phyloP scores from a whole-genome alignment of 2,113 vertebrate genomes.

The Paratilapia polleni region DNA sequence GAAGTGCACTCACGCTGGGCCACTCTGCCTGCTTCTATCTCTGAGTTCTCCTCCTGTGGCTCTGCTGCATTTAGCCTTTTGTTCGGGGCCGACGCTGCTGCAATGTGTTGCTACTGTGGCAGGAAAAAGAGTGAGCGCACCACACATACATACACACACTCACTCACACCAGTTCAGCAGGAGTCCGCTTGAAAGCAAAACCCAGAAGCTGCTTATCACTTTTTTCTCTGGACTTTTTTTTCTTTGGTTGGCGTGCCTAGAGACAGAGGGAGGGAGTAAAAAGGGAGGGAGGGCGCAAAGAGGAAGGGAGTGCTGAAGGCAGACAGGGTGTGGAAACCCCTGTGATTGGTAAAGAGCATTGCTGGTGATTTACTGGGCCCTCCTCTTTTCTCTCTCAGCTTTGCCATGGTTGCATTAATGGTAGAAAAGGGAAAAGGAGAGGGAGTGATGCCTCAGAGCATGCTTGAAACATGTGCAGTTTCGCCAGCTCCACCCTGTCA shows the following conservation, averaged over 20 bases:
- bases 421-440: slow-evolving; percentile 43
- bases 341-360: slow-evolving; percentile 73
- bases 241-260: slow-evolving; percentile 57
- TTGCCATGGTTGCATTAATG: slow-evolving; percentile 33
- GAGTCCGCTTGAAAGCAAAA: slow-evolving; percentile 80
- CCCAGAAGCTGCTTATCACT: slow-evolving; percentile 83
- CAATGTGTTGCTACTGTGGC: slow-evolving; percentile 66
- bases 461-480: slow-evolving; percentile 71
- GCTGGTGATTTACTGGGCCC: slow-evolving; percentile 47
- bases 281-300: slow-evolving; percentile 4
- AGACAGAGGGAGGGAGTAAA: slow-evolving; percentile 61
- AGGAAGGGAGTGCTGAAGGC: slow-evolving; percentile 25
- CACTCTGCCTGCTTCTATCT: slow-evolving; percentile 55
- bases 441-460: slow-evolving; percentile 48
- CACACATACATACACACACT: slow-evolving; percentile 32
- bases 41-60: slow-evolving; percentile 65
- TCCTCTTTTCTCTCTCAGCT: slow-evolving; percentile 55
- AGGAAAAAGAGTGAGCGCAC: slow-evolving; percentile 57
- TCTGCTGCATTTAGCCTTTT: slow-evolving; percentile 68
- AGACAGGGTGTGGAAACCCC: slow-evolving; percentile 57
- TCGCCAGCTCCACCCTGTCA: slow-evolving; percentile 44
- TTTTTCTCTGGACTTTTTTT: slow-evolving; percentile 64
- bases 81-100: slow-evolving; percentile 62
- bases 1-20: slow-evolving; percentile 63
- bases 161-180: slow-evolving; percentile 68